Evolutionary conservation across 2,113 vertebrate species (phyloP).

Genomic region (Octodon degus): DNA sequence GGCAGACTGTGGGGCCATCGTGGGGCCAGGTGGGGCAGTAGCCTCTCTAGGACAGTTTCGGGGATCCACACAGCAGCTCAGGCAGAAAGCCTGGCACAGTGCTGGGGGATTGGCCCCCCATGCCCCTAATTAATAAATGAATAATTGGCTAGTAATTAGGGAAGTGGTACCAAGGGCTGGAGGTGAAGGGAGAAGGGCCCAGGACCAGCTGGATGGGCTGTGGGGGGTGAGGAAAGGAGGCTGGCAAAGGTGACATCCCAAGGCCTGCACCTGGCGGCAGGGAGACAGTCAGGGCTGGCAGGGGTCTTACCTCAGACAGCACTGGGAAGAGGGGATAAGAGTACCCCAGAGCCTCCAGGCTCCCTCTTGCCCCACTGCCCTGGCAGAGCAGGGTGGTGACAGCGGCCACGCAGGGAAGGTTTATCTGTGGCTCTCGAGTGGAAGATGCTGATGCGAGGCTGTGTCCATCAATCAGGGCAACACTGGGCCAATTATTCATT

Average conservation of each 20-base stretch:
- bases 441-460: not conserved
- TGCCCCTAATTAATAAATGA: slow-evolving; percentile 84
- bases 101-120: slow-evolving; percentile 80
- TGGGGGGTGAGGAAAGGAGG: not conserved
- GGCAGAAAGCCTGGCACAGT: not conserved
- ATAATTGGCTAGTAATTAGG: slow-evolving; percentile 82
- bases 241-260: not conserved
- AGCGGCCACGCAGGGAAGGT: not conserved
- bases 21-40: not conserved
- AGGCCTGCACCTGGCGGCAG: not conserved
- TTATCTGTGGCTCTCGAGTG: not conserved
- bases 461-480: slow-evolving; percentile 78
- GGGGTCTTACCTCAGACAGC: not conserved
- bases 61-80: slow-evolving; percentile 11
- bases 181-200: accelerated
- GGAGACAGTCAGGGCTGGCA: not conserved
- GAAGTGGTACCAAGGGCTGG: no score
- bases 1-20: not conserved
- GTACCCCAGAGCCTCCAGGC: not conserved
- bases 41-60: slow-evolving; percentile 24
- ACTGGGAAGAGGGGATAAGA: not conserved
- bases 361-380: not conserved
- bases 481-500: slow-evolving; percentile 82
- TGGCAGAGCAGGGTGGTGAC: not conserved
- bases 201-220: not conserved